Percentiles rank a stretch among this genome's conserved stretches.
These are phyloP conservation scores for Perca schrenkii DNA, from an alignment of 2,113 vertebrate species.

Conservation along the genomic window DNA sequence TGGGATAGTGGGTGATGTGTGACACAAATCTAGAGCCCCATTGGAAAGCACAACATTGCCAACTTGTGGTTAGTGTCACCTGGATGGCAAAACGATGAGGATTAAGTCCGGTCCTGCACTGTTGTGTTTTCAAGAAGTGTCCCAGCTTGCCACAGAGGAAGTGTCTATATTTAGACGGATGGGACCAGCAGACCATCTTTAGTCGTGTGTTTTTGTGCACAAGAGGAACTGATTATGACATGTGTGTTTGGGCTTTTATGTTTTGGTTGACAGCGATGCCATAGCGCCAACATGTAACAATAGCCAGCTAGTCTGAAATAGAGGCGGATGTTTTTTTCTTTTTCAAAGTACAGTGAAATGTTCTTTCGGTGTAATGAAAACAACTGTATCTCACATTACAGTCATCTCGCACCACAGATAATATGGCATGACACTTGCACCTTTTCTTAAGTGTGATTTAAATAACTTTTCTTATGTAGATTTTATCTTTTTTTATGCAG, in stretches of 20 bases:
- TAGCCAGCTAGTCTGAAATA: conserved; percentile 45
- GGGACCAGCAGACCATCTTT: conserved; percentile 40
- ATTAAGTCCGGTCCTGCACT: conserved; percentile 6
- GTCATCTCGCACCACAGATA: conserved; percentile 26
- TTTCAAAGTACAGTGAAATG: conserved; percentile 21
- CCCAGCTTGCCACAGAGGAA: conserved; percentile 62
- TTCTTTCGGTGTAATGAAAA: conserved; percentile 41
- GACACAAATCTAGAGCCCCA: not conserved
- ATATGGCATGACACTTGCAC: conserved; percentile 6
- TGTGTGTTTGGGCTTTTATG: conserved; percentile 41
- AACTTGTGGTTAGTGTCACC: conserved; percentile 24
- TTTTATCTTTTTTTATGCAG: not conserved
- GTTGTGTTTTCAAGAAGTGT: conserved; percentile 63
- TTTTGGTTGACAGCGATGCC: conserved; percentile 67
- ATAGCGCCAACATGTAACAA: conserved; percentile 63
- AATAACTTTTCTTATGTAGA: not conserved
- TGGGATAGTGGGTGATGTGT: not conserved
- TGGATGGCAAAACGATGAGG: conserved; percentile 34
- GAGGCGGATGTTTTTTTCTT: conserved; percentile 20
- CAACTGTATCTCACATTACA: conserved; percentile 31
- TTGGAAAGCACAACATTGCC: conserved; percentile 24
- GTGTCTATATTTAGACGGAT: conserved; percentile 68
- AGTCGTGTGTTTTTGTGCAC: conserved; percentile 31
- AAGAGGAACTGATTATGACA: conserved; percentile 33
- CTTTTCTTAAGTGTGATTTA: not conserved